These are phyloP conservation scores for Heliocidaris erythrogramma DNA, from an alignment of 35 echinoderm and acorn worm genomes.

Conservation along the genomic window DNA sequence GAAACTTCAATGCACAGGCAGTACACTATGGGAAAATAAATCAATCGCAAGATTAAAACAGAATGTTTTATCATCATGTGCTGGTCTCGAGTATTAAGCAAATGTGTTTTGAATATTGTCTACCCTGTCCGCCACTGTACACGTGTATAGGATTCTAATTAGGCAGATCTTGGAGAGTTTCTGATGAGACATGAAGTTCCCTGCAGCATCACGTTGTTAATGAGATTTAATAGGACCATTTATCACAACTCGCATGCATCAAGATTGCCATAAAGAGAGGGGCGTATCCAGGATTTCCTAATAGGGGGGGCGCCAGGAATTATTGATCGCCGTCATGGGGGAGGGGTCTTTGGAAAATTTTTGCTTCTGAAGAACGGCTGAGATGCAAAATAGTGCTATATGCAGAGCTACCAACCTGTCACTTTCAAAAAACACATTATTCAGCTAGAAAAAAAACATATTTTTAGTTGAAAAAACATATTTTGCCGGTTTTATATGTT, in stretches of 20 bases:
- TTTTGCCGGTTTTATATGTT: no score
- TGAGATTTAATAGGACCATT: neutral
- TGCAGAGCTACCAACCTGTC: no score
- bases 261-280: no score
- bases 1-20: neutral
- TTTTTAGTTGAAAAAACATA: no score
- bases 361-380: no score
- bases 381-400: no score
- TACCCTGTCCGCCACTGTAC: neutral
- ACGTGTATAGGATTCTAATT: neutral
- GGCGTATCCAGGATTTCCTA: no score
- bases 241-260: neutral
- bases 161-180: neutral
- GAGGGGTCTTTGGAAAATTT: no score
- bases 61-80: neutral
- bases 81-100: neutral
- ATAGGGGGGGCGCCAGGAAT: no score
- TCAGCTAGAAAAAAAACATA: no score
- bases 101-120: neutral
- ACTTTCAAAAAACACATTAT: no score
- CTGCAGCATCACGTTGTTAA: neutral
- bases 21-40: neutral
- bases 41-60: neutral
- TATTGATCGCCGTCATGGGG: no score
- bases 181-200: neutral